Base-by-base conservation (phyloP, 1,140 invertebrate species). In the Tetramorium parvispinum region DNA sequence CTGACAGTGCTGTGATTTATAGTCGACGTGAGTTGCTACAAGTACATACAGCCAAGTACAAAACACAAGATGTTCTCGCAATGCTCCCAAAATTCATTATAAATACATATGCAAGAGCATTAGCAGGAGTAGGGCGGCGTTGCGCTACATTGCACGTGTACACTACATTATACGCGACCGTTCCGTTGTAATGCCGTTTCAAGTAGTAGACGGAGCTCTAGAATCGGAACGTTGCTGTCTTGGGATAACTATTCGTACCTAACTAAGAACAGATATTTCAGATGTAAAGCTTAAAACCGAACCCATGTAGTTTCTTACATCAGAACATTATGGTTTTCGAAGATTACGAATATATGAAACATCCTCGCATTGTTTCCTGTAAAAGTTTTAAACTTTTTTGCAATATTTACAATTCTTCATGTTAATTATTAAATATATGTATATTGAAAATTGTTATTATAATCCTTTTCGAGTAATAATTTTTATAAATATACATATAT, bases 81-180 rank as follows among this genome's bases (percentile, higher is more conserved):
- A 32, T 27, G 51, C 40, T 57, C 11, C 37, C 21, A 6, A 82
- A 57, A 71, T 82, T 46, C 51, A 51, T 82, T 82, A 71, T 57
- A 82, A 82, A 82, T 82, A 82, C 66, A 82, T 82, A 82, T 57
- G 66, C 66, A 71, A 57, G 51, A 82, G 66, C 79, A 57, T 82
- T 73, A 82, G 57, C 65, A 71, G 43, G 65, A 71, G 24, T 27
- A 49, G 49, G 21, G 32, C 78, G 49, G 32, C 65, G 49, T 71
- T 51, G 65, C 49, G 65, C 65, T 70, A 71, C 78, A 57, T 81
- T 57, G 65, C 65, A 55, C 78, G 37, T 81, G 65, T 70, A 71
- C 65, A 71, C 78, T 81, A 71, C 65, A 81, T 81, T 82, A 82
- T 71, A 71, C 51, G 66, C 65, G 37, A 57, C 79, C 24, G 40